Base-by-base conservation (phyloP, 2,797 vertebrate species). In the Lateolabrax maculatus region DNA sequence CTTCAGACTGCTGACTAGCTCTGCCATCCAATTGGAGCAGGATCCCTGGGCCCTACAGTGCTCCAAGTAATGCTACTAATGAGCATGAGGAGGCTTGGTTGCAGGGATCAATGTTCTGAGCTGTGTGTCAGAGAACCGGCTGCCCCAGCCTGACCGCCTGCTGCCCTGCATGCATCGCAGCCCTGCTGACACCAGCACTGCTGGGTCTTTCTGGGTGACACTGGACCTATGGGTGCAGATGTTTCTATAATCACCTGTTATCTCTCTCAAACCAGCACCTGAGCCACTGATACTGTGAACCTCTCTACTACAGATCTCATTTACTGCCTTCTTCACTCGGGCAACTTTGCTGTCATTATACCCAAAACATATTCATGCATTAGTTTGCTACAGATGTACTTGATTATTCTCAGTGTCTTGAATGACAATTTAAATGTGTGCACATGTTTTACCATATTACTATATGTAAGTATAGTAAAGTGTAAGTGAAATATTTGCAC, bases 191-290 rank as follows among this genome's bases (percentile, higher is more conserved):
- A 78, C 68, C 60, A 25, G 70, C 79, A 19, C 77, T 15, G 67
- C 80, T 18, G 69, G 72, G 65, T 23, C 79, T 60, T 60, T 69
- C 44, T 21, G 63, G 19, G 85, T 71, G 83, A 87, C 80, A 75
- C 66, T 3, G 25, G 72, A 80, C 48, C 58, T 44, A 21, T 16
- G 43, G 86, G 84, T 79, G 84, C 61, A 71, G 80, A 84, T 64
- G 80, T 58, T 80, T 69, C 83, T 75, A 69, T 93, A 89, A 92
- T 92, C 92, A 88, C 77, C 84, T 73, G 86, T 88, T 93, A 90
- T 89, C 80, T 79, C 64, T 61, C 64, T 23, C 77, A 64, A 73
- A 81, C 44, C 73, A 64, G 80, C 90, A 93, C 86, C 90, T 91
- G 91, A 90, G 77, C 85, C 90, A 25, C 79, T 12, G 81, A 66